Evolutionary conservation across 2,888 invertebrate genomes (phyloP).

Genomic region (Polylopha cassiicola): DNA sequence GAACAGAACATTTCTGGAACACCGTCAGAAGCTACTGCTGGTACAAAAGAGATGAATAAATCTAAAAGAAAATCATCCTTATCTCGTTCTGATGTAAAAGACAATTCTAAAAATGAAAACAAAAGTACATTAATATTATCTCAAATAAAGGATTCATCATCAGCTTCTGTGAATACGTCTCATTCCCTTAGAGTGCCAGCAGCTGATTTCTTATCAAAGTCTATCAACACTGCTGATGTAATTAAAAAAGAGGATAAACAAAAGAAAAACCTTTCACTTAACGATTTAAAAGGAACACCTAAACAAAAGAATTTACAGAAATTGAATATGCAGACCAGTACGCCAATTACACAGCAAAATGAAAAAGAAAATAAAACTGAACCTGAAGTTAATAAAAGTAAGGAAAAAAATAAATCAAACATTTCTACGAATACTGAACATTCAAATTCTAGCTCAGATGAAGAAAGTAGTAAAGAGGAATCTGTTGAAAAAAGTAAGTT

Average conservation of each 20-base stretch:
- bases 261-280: slow-evolving; percentile 11
- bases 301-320: slow-evolving; percentile 5
- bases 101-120: slow-evolving; percentile 7
- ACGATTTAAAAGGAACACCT: slow-evolving; percentile 14
- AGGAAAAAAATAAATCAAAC: slow-evolving; percentile 15
- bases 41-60: slow-evolving; percentile 22
- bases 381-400: slow-evolving; percentile 25
- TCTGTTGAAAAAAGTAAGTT: slow-evolving; percentile 36
- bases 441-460: slow-evolving; percentile 20
- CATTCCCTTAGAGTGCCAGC: slow-evolving; percentile 7
- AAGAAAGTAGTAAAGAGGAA: slow-evolving; percentile 11
- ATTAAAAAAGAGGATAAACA: slow-evolving; percentile 1
- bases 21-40: slow-evolving; percentile 5
- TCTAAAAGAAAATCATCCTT: slow-evolving; percentile 31
- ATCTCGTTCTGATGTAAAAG: slow-evolving; percentile 5
- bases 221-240: background rate
- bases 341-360: slow-evolving; percentile 12
- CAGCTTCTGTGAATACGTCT: slow-evolving; percentile 2
- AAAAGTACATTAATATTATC: slow-evolving; percentile 18
- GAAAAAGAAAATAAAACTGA: too few relatives aligned
- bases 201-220: slow-evolving; percentile 11
- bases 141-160: slow-evolving; percentile 15
- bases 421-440: slow-evolving; percentile 28
- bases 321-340: slow-evolving; percentile 19
- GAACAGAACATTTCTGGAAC: slow-evolving; percentile 1